Evolutionary conservation across 1,140 invertebrate genomes (phyloP).

Genomic region (Akabosia matsudoensis): DNA sequence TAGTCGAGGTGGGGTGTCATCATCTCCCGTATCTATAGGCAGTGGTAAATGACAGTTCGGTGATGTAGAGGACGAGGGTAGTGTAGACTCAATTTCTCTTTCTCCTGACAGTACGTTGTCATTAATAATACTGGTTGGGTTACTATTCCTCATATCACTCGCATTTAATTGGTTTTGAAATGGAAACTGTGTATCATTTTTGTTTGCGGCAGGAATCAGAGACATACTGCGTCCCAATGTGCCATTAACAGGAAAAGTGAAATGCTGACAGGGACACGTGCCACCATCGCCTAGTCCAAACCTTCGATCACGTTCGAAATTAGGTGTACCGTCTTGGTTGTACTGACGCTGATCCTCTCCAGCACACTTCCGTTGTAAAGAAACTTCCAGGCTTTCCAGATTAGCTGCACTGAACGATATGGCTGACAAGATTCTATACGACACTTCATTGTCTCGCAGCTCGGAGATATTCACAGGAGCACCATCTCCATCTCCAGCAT

Average conservation of each 20-base stretch:
- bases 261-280: constrained; percentile 2
- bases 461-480: neutral
- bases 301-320: neutral
- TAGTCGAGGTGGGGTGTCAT: neutral
- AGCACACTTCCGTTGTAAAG: constrained; percentile 8
- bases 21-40: neutral
- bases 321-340: neutral
- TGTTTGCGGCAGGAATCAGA: neutral
- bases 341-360: neutral
- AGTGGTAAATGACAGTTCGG: constrained; percentile 8
- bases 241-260: neutral
- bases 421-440: neutral
- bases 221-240: neutral
- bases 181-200: neutral
- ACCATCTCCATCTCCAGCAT: neutral
- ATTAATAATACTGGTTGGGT: neutral
- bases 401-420: neutral
- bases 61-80: neutral
- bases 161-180: neutral
- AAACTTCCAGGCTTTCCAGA: constrained; percentile 17
- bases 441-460: neutral
- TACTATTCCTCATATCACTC: neutral
- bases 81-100: neutral
- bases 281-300: neutral
- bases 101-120: neutral